These are phyloP conservation scores for Arrhamphus sclerolepis DNA, from an alignment of 2,797 vertebrate genomes.

Conservation along the genomic window DNA sequence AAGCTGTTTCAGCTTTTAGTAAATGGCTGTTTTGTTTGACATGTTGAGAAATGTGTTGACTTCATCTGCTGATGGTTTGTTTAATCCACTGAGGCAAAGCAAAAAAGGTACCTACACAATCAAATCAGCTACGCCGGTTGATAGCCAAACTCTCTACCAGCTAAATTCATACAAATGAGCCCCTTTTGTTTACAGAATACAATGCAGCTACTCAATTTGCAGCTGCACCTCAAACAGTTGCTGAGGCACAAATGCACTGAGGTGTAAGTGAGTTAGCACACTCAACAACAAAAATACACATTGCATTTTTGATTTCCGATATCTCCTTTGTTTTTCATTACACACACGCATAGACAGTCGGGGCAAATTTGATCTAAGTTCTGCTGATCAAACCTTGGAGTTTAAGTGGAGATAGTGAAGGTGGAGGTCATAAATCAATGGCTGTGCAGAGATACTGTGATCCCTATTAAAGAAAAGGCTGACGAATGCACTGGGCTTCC, in stretches of 20 bases:
- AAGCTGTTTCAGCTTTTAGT: neutral
- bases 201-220: conserved; percentile 73
- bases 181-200: conserved; percentile 69
- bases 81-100: conserved; percentile 69
- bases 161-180: conserved; percentile 78
- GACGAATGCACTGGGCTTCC: conserved; percentile 45
- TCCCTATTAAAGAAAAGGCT: conserved; percentile 74
- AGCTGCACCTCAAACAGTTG: conserved; percentile 40
- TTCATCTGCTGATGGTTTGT: conserved; percentile 56
- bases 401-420: conserved; percentile 39
- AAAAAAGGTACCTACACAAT: conserved; percentile 78
- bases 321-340: conserved; percentile 47
- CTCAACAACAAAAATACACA: conserved; percentile 12
- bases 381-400: conserved; percentile 55
- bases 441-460: conserved; percentile 43
- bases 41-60: conserved; percentile 52
- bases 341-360: conserved; percentile 23
- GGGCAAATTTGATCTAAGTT: conserved; percentile 48
- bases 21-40: conserved; percentile 50
- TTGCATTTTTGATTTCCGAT: conserved; percentile 16
- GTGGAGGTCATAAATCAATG: conserved; percentile 62
- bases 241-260: conserved; percentile 35
- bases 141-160: conserved; percentile 68
- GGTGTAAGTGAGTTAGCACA: conserved; percentile 25
- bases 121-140: conserved; percentile 67